Evolutionary conservation across 2,888 invertebrate species (phyloP), one percentile per base, ranked within the genome.

Genomic region (Papilio demoleus): DNA sequence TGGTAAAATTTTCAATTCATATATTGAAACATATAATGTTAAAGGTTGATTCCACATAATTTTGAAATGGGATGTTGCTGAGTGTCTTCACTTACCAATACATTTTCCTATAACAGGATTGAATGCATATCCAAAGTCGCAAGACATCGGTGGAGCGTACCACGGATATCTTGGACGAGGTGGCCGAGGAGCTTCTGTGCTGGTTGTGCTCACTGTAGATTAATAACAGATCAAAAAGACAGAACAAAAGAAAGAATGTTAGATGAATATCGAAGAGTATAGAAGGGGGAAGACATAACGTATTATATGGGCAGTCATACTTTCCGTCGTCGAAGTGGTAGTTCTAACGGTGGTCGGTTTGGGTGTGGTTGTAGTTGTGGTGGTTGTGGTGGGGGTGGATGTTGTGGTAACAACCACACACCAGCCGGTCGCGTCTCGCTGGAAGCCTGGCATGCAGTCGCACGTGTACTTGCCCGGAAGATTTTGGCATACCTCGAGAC

Each of bases 391-490:
- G 11, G 74, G 72, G 6, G 72, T 70, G 24, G 71, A 70, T 24
- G 71, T 71, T n/a, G 74, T 75, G 19, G 71, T 63, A 9, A 70
- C 65, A 12, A 74, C 73, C 0, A 70, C 74, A 68, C 92, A 92
- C 81, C 84, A 88, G 5, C 88, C 90, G 4, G 81, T 81, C 0
- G 88, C 84, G 76, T 97, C 96, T 70, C 94, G 93, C 14, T 93
- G 85, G 83, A 97, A 98, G 0, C 98, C 98, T 0, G 94, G 84
- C 0, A 97, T 96, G 81, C 98, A 98, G 34, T 94, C 94, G 81
- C 97, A 97, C 19, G 90, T 88, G 83, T 96, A 98, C 6, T 97
- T 97, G 0, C 98, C 98, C 0, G 95, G 95, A 0, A 95, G 94
- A 82, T 98, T 98, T 58, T 95, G 93, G 81, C 98, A 98, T 11